These are phyloP conservation scores for Sprattus sprattus DNA, from an alignment of 2,113 vertebrate species.

Conservation along the genomic window DNA sequence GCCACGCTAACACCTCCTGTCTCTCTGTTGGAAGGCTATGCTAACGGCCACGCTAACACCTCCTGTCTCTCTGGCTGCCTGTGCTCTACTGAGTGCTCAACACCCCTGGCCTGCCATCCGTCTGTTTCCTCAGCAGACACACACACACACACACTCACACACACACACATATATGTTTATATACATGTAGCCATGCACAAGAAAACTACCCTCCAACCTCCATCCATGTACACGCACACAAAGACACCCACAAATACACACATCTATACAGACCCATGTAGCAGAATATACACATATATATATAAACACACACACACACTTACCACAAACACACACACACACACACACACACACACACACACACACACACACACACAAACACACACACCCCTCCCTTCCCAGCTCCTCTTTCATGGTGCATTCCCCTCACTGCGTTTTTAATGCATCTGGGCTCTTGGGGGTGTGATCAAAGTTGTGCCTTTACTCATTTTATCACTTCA, in stretches of 20 bases:
- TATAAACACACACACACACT: background rate
- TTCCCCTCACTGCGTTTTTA: background rate
- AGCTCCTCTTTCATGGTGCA: no score
- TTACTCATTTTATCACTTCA: background rate
- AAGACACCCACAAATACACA: background rate
- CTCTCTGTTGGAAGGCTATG: no score
- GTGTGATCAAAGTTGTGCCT: slow-evolving; percentile 6
- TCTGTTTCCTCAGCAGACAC: background rate
- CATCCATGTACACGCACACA: no score
- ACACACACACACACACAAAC: background rate
- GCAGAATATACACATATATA: background rate
- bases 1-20: no score
- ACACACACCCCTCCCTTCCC: background rate
- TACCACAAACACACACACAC: background rate
- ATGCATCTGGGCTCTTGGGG: background rate
- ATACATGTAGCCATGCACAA: no score
- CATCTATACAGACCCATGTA: background rate
- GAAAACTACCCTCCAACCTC: no score
- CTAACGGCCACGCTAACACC: background rate
- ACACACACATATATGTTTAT: background rate
- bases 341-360: background rate
- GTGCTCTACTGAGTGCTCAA: no score
- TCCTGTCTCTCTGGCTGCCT: no score
- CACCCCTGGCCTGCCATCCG: no score
- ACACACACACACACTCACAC: slow-evolving; percentile 1